Percentiles rank a stretch among this genome's conserved stretches.
These are phyloP conservation scores for Parapristionchus giblindavisi DNA, from an alignment of 2,888 invertebrate species.

Conservation along the genomic window DNA sequence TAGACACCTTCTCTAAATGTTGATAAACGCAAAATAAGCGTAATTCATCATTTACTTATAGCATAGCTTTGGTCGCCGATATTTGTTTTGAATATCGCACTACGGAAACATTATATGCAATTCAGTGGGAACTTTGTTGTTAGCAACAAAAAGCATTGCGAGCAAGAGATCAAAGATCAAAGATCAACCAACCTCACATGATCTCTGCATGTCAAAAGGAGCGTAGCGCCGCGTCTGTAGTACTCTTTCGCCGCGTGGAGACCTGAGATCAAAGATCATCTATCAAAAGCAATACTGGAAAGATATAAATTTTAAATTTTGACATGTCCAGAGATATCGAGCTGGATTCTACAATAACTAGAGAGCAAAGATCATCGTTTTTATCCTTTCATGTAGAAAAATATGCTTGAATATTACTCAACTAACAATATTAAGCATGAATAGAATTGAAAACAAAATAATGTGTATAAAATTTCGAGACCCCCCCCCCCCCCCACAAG, in stretches of 20 bases:
- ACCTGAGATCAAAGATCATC: too few relatives aligned
- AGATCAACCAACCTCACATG: slow-evolving; percentile 39
- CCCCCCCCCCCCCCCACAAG: too few relatives aligned
- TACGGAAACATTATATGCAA: too few relatives aligned
- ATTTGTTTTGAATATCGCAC: too few relatives aligned
- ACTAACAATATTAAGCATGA: too few relatives aligned
- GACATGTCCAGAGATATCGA: neutral
- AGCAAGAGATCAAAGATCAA: neutral
- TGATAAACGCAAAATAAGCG: too few relatives aligned
- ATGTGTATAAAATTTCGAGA: too few relatives aligned
- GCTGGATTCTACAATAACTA: neutral
- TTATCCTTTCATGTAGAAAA: neutral
- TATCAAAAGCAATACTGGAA: neutral
- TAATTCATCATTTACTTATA: too few relatives aligned
- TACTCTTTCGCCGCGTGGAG: slow-evolving; percentile 57
- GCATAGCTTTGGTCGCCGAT: too few relatives aligned
- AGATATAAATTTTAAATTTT: neutral
- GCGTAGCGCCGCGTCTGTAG: slow-evolving; percentile 50
- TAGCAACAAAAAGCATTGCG: neutral
- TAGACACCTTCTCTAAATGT: neutral
- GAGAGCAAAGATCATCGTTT: neutral
- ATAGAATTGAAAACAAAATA: too few relatives aligned
- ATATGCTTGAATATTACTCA: too few relatives aligned
- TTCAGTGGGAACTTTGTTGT: too few relatives aligned
- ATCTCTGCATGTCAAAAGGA: slow-evolving; percentile 55